Evolutionary conservation across 2,888 invertebrate species (phyloP), one percentile per base, ranked within the genome.

Genomic region (Falcaria lacertinaria): DNA sequence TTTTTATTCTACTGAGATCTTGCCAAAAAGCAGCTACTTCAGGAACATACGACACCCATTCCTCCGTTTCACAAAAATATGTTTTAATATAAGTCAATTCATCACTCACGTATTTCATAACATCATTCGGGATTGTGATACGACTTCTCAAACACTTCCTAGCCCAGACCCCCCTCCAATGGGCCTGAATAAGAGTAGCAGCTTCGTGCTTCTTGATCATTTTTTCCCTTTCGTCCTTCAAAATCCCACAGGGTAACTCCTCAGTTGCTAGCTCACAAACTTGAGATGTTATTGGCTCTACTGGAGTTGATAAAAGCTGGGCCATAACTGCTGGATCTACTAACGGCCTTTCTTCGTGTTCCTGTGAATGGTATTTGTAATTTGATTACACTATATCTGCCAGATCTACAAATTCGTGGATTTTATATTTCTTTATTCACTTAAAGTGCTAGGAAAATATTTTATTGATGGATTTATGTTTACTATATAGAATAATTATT

Each of bases 131-230:
- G 5, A 80, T 53, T 5, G 25, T 8, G 0, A 67, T 47, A 17
- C 61, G 60, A 0, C 44, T 22, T 0, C 34, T 51, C 8, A 89
- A 56, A 44, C 77, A 79, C 36, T 72, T 80, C 13, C 85, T 69
- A 0, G 74, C 76, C 75, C 80, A 79, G 5, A 60, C 44, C 1
- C 87, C 86, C 59, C 85, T 70, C 88, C 88, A 88, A 39, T 69
- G 54, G 0, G 86, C 74, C 53, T 89, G 88, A 6, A 89, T 49
- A 0, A 60, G 13, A 0, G 73, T 82, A 0, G 86, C 88, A 4
- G 88, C 87, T 44, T 84, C 80, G 11, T 86, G 80, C 44, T 54
- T 73, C 17, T 35, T 69, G 1, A 84, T 65, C 0, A 73, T 25
- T 34, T 75, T 78, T 19, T 80, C 74, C 22, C 85, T 65, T 47